Base-by-base conservation (phyloP, 2,888 invertebrate species). In the Heliconius ethilla region DNA sequence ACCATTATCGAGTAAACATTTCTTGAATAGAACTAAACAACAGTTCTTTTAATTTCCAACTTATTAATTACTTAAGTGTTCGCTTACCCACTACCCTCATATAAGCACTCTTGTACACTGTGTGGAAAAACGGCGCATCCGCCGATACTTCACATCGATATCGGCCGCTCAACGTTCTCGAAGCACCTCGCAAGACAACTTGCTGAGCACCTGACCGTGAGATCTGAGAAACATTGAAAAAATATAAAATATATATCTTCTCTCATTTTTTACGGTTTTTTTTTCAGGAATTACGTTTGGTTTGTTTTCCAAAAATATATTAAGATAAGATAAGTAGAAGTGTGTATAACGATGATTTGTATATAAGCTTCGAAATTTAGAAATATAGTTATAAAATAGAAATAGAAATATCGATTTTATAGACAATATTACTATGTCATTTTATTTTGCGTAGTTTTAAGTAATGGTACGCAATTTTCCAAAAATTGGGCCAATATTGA, bases 71-170 rank as follows among this genome's bases (percentile, higher is more conserved):
- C 22, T 62, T 45, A 51, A 40, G 18, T 75, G n/a, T 51, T 27
- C 89, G 96, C 97, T 95, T 87, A 97, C 97, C 96, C 81, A 96
- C 96, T 82, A 97, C 96, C 85, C 96, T 95, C 96, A 97, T 96
- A 85, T 95, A 95, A 75, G 96, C 95, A 84, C 95, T 95, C 80
- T 96, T 96, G 86, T 95, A 94, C 78, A 95, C 93, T 0, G 97
- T 97, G 88, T 96, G 96, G 89, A 97, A 97, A 86, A 95, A 95
- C 0, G 97, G 97, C 9, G 96, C 95, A 87, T 97, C 97, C 1
- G 96, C 96, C 0, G 97, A 97, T 11, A 97, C 97, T 87, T 97
- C 97, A 86, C 97, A 97, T 78, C 96, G 95, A 88, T 97, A 97
- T 84, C 95, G 95, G 25, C 97, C 97, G 80, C 96, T 96, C 81